These are phyloP conservation scores for Carposina sasakii DNA, from an alignment of 1,140 invertebrate species.

Conservation along the genomic window DNA sequence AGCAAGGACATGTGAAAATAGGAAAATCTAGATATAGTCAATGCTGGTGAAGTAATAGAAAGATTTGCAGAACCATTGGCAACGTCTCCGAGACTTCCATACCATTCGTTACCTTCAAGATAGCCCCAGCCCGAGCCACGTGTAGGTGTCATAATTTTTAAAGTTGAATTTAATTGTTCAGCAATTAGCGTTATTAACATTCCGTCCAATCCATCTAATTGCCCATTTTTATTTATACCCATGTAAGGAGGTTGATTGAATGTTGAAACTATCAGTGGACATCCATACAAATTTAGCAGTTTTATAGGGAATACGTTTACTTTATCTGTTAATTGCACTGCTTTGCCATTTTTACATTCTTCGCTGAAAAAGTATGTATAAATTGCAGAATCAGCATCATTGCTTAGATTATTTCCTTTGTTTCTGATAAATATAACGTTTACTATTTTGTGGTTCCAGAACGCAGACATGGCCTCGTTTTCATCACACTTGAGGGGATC, in stretches of 20 bases:
- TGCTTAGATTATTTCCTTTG: too few species aligned
- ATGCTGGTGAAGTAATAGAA: not conserved
- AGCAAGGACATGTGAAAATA: not conserved
- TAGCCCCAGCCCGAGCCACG: slow-evolving; percentile 5
- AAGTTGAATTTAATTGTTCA: slow-evolving; percentile 5
- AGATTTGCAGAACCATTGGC: slow-evolving; percentile 11
- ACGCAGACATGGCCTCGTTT: slow-evolving; percentile 4
- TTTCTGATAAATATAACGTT: slow-evolving; percentile 9
- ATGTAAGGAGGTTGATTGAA: slow-evolving; percentile 12
- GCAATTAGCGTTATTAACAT: not conserved
- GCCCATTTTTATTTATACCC: not conserved
- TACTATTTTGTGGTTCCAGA: slow-evolving; percentile 12
- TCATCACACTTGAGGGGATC: slow-evolving; percentile 4
- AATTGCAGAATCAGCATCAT: not conserved
- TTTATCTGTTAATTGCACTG: too few species aligned
- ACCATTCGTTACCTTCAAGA: slow-evolving; percentile 1
- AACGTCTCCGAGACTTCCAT: slow-evolving; percentile 10
- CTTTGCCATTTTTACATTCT: not conserved
- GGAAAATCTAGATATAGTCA: not conserved
- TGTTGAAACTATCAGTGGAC: slow-evolving; percentile 11
- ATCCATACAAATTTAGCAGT: slow-evolving; percentile 2
- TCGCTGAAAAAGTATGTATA: slow-evolving; percentile 7
- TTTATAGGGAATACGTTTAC: slow-evolving; percentile 9
- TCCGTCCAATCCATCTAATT: not conserved
- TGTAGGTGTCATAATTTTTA: slow-evolving; percentile 10